These are phyloP conservation scores for Papilio polytes DNA, from an alignment of 1,140 invertebrate species.

Conservation along the genomic window DNA sequence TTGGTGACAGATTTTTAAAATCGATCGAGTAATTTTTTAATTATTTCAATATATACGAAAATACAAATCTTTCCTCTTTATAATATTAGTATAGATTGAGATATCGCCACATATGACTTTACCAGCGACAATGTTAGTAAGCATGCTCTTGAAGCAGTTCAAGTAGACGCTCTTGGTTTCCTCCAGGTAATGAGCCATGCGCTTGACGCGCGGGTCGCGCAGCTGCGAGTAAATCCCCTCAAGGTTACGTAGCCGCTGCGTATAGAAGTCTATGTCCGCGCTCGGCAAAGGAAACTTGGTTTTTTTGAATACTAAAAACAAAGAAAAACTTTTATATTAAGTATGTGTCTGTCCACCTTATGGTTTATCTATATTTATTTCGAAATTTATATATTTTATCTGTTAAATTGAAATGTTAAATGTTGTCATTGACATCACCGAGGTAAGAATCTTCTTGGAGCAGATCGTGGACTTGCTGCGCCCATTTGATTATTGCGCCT, in stretches of 20 bases:
- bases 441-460: constrained; percentile 89
- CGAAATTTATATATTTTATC: too few species aligned
- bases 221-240: constrained; percentile 94
- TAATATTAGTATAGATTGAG: too few species aligned
- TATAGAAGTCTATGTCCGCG: constrained; percentile 89
- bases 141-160: constrained; percentile 87
- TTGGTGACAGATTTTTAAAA: too few species aligned
- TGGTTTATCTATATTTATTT: not conserved
- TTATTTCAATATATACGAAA: too few species aligned
- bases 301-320: constrained; percentile 81
- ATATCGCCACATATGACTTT: constrained; percentile 45
- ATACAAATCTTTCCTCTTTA: too few species aligned
- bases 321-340: not conserved
- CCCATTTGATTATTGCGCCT: constrained; percentile 93
- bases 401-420: too few species aligned
- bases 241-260: constrained; percentile 88
- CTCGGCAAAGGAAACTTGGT: constrained; percentile 88
- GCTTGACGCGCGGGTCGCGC: constrained; percentile 89
- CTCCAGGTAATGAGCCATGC: constrained; percentile 91
- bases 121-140: constrained; percentile 87
- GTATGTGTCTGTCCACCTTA: not conserved
- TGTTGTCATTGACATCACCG: constrained; percentile 49
- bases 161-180: constrained; percentile 90
- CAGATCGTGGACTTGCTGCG: constrained; percentile 89
- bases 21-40: too few species aligned